phyloP scores from a whole-genome alignment of 2,797 vertebrate genomes.

The Borostomias antarcticus region DNA sequence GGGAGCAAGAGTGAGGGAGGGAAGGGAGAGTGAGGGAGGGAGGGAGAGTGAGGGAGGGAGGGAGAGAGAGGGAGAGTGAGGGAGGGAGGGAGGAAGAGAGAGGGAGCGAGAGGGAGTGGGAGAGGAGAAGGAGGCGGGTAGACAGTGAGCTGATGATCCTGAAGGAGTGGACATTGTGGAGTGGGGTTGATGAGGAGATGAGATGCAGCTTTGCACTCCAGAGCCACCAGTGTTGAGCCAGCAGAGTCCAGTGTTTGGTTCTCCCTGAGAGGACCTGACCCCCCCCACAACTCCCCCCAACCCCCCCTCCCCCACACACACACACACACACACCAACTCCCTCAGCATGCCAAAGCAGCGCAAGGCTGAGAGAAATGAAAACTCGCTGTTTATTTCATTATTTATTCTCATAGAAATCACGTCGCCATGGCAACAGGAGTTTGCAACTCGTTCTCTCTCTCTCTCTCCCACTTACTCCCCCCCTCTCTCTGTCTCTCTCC shows the following conservation, averaged over 20 bases:
- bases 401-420: conserved; percentile 61
- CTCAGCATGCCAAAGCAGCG: conserved; percentile 47
- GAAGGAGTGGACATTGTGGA: conserved; percentile 60
- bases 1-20: too few species aligned
- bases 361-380: conserved; percentile 45
- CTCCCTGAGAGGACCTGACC: conserved; percentile 34
- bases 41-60: conserved; percentile 63
- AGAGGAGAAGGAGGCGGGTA: neutral
- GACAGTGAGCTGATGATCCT: conserved; percentile 66
- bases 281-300: conserved; percentile 43
- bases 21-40: conserved; percentile 70
- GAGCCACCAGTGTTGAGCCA: conserved; percentile 45
- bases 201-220: conserved; percentile 65
- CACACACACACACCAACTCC: conserved; percentile 55
- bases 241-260: conserved; percentile 38
- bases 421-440: conserved; percentile 63
- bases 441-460: conserved; percentile 46
- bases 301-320: conserved; percentile 39
- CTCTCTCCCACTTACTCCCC: conserved; percentile 9
- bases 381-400: conserved; percentile 59
- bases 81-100: conserved; percentile 67
- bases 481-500: too few species aligned
- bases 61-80: conserved; percentile 69
- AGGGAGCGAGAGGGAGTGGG: neutral
- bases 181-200: conserved; percentile 54